phyloP scores from a whole-genome alignment of 2,888 invertebrate species.

The Torymus texanus region DNA sequence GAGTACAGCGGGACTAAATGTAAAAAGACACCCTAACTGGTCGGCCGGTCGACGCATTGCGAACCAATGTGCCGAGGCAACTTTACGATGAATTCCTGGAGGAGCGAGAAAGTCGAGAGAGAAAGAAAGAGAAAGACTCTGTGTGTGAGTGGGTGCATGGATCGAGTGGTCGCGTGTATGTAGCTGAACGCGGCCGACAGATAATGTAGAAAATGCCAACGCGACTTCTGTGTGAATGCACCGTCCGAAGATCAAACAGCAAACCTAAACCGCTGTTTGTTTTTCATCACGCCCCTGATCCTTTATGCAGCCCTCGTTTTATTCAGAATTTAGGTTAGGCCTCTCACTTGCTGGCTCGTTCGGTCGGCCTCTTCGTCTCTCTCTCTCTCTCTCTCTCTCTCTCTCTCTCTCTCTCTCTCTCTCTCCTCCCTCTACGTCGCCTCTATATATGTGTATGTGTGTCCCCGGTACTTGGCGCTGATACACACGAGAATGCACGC shows the following conservation, averaged over 20 bases:
- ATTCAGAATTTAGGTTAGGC: slow-evolving; percentile 74
- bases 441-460: not conserved
- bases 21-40: slow-evolving; percentile 15
- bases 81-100: slow-evolving; percentile 48
- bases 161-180: slow-evolving; percentile 22
- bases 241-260: slow-evolving; percentile 75
- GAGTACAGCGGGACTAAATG: slow-evolving; percentile 10
- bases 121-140: not conserved
- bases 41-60: slow-evolving; percentile 5
- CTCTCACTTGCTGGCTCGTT: slow-evolving; percentile 46
- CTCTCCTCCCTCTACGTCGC: not conserved
- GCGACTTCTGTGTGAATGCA: slow-evolving; percentile 72
- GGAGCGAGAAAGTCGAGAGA: slow-evolving; percentile 20
- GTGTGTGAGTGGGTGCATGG: not conserved
- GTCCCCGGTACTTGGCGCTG: slow-evolving; percentile 1
- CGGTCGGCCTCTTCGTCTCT: not conserved
- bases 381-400: not conserved
- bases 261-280: slow-evolving; percentile 75
- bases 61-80: slow-evolving; percentile 21
- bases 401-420: not conserved
- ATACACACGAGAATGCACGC: slow-evolving; percentile 12
- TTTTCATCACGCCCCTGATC: slow-evolving; percentile 75
- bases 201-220: slow-evolving; percentile 68
- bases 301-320: slow-evolving; percentile 73
- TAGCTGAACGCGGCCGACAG: slow-evolving; percentile 69